Percentiles rank a stretch among this genome's conserved stretches.
Conservation (phyloP, 2,797 vertebrate species). For the Gephyroberyx darwinii region DNA sequence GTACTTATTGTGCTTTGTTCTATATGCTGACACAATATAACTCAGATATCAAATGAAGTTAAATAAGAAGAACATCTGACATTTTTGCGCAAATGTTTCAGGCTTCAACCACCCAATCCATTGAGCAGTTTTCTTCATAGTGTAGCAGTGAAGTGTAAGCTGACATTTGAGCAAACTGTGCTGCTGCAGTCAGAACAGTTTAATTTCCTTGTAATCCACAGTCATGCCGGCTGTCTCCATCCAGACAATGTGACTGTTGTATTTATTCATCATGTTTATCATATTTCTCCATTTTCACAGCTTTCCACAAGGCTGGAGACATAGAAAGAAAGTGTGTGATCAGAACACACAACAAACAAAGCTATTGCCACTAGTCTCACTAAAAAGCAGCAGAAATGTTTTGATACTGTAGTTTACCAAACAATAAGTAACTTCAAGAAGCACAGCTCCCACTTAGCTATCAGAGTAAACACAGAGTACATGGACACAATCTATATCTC, state of each 20-base stretch:
- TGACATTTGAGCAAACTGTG: slow-evolving; percentile 26
- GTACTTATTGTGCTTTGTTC: too few species aligned
- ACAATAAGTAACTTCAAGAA: slow-evolving; percentile 38
- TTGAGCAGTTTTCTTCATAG: slow-evolving; percentile 28
- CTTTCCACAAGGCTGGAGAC: neutral
- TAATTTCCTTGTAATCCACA: slow-evolving; percentile 16
- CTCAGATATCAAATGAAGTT: neutral
- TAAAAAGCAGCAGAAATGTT: slow-evolving; percentile 24
- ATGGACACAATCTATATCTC: slow-evolving; percentile 22
- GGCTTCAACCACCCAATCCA: neutral
- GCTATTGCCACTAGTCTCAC: neutral
- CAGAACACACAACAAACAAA: slow-evolving; percentile 3
- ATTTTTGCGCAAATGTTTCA: slow-evolving; percentile 2
- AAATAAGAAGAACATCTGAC: slow-evolving; percentile 45
- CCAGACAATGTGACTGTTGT: slow-evolving; percentile 40
- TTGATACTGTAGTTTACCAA: slow-evolving; percentile 35
- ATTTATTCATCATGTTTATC: neutral
- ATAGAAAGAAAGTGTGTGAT: neutral
- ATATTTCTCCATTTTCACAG: too few species aligned
- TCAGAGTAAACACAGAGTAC: slow-evolving; percentile 59
- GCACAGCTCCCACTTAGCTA: slow-evolving; percentile 37
- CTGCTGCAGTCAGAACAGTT: slow-evolving; percentile 15
- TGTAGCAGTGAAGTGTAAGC: slow-evolving; percentile 3
- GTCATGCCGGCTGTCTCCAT: slow-evolving; percentile 38
- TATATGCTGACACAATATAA: too few species aligned